Base-by-base conservation (phyloP, 1,140 invertebrate species). In the Calosoma granatense region DNA sequence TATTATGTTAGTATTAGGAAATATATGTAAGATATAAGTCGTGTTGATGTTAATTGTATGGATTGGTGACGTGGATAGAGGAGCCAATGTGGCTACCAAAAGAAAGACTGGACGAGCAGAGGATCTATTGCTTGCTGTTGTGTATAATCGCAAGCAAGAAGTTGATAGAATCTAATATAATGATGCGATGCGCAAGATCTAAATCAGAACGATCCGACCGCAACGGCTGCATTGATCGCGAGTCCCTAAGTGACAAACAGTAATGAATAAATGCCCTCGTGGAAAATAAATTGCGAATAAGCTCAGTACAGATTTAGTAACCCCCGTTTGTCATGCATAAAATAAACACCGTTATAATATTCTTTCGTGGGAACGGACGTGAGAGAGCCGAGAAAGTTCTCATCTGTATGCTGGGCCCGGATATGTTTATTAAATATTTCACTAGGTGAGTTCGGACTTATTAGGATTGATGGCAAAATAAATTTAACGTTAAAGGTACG, bases 281-380 rank as follows among this genome's bases (percentile, higher is more conserved):
- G 41, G 41, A 47, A 47, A 47, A 47, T 47, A 47, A 47, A 47
- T 47, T 47, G 41, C 41, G 41, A 47, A 47, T 47, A 47, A 47
- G 41, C 41, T 47, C 17, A 47, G 9, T 47, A 47, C 41, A 47
- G 41, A 47, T 47, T 47, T 47, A 47, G 6, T 17, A 47, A 17
- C 41, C 41, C 41, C 9, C 41, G 41, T 47, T 47, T 47, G 6
- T 17, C 41, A 47, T 47, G 41, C 41, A 47, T 47, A 47, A 47
- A 47, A 47, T 47, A 47, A 47, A 47, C 41, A 47, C 41, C 41
- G 41, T 47, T 12, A 47, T 47, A 47, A 47, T 47, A 12, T 47
- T 47, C 41, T 47, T 47, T 47, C 17, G 41, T 47, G 41, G 6
- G 6, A 47, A 47, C 41, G 17, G 17, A 47, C 41, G 41, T 47